These are phyloP conservation scores for Myiothlypis chrysogaster DNA, from an alignment of 2,797 vertebrate genomes.

Conservation along the genomic window DNA sequence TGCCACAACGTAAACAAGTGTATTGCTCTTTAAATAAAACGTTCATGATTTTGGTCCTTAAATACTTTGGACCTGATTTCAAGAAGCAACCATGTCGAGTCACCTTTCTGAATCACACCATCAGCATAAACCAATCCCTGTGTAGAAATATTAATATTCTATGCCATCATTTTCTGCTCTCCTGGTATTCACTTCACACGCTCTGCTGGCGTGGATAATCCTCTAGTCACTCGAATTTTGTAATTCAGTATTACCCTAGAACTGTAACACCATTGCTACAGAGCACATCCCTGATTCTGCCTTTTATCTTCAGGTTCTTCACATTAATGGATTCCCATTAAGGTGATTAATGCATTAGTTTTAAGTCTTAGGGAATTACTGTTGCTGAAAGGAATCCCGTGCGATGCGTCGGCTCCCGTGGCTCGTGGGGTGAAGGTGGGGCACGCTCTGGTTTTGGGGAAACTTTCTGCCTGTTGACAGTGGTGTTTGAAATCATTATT, in stretches of 20 bases:
- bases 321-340: conserved; percentile 39
- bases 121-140: not conserved
- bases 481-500: not conserved
- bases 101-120: not conserved
- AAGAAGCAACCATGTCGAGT: conserved; percentile 1
- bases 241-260: not conserved
- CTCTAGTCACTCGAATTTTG: not conserved
- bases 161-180: conserved; percentile 7
- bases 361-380: conserved; percentile 46
- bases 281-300: not conserved
- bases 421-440: not conserved
- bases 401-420: not conserved
- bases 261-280: not conserved
- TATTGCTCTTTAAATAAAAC: conserved; percentile 57
- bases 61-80: conserved; percentile 51
- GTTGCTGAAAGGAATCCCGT: conserved; percentile 15
- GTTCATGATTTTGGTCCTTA: conserved; percentile 15
- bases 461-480: not conserved
- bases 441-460: not conserved
- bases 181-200: not conserved
- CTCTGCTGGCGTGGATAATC: not conserved
- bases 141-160: conserved; percentile 10
- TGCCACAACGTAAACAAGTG: not conserved
- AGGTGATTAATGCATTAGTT: conserved; percentile 26
- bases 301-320: conserved; percentile 18